Evolutionary conservation across 2,888 invertebrate species (phyloP).

Genomic region (Heliothis peltigera): DNA sequence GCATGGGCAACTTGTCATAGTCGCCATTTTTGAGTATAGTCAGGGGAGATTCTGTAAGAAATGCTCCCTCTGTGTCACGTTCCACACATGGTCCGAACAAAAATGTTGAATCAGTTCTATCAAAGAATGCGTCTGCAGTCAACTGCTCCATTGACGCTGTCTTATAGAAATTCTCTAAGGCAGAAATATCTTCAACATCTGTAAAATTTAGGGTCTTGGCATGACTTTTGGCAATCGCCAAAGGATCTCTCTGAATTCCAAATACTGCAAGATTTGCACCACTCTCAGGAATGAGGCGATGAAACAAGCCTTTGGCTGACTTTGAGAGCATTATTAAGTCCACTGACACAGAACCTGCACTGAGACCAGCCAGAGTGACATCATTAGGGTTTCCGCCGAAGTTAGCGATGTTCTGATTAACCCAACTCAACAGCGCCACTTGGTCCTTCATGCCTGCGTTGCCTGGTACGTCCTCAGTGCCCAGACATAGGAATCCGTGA

Average conservation of each 20-base stretch:
- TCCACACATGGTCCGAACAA: no score
- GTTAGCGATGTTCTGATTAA: conserved; percentile 71
- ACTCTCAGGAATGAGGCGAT: conserved; percentile 71
- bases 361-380: conserved; percentile 63
- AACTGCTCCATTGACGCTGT: conserved; percentile 46
- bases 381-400: conserved; percentile 76
- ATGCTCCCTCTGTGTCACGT: no score
- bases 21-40: no score
- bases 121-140: no score
- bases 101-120: no score
- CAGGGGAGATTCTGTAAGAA: no score
- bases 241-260: conserved; percentile 67
- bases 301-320: conserved; percentile 66
- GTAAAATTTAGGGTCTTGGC: conserved; percentile 61
- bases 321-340: conserved; percentile 68
- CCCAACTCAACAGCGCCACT: conserved; percentile 67
- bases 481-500: conserved; percentile 68
- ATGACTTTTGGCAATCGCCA: conserved; percentile 65
- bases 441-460: conserved; percentile 70
- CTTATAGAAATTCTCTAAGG: conserved; percentile 73
- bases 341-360: conserved; percentile 67
- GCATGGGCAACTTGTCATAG: conserved; percentile 66
- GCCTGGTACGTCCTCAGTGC: conserved; percentile 67
- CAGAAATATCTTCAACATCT: conserved; percentile 63
- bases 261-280: conserved; percentile 61